Percentiles rank a stretch among this genome's conserved stretches.
Evolutionary conservation across 2,888 invertebrate species (phyloP).

Genomic region (Sarcophaga rosellei): DNA sequence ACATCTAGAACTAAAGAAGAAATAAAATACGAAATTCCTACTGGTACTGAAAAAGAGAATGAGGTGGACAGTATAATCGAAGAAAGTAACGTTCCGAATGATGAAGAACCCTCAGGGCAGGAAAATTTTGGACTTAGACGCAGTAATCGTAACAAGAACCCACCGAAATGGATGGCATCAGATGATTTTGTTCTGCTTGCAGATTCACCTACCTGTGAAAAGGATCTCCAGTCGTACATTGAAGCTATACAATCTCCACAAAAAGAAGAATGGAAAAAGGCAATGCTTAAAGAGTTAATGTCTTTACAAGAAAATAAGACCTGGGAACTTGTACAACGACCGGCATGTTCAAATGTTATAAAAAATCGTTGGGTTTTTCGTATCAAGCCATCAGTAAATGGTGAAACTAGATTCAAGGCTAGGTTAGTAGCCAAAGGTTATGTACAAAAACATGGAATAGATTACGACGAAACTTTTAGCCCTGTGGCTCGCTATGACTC

Average conservation of each 20-base stretch:
- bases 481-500: conserved; percentile 53
- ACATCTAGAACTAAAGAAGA: conserved; percentile 5
- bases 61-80: not conserved
- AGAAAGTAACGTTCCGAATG: not conserved
- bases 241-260: conserved; percentile 51
- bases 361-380: conserved; percentile 60
- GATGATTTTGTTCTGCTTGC: conserved; percentile 11
- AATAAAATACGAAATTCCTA: not conserved
- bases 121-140: conserved; percentile 7
- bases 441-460: conserved; percentile 64
- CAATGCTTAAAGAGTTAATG: conserved; percentile 56
- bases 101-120: not conserved
- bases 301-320: conserved; percentile 53
- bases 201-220: not conserved
- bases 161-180: conserved; percentile 18
- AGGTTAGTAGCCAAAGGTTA: conserved; percentile 64
- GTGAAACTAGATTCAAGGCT: conserved; percentile 52
- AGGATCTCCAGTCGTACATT: conserved; percentile 28
- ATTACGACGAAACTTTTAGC: conserved; percentile 68
- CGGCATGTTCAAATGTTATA: conserved; percentile 31
- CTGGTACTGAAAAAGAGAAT: not conserved
- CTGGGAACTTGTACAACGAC: conserved; percentile 56
- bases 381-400: conserved; percentile 36
- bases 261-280: conserved; percentile 57
- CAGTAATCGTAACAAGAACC: conserved; percentile 18